Evolutionary conservation across 2,888 invertebrate genomes (phyloP).

Genomic region (Aromia moschata): DNA sequence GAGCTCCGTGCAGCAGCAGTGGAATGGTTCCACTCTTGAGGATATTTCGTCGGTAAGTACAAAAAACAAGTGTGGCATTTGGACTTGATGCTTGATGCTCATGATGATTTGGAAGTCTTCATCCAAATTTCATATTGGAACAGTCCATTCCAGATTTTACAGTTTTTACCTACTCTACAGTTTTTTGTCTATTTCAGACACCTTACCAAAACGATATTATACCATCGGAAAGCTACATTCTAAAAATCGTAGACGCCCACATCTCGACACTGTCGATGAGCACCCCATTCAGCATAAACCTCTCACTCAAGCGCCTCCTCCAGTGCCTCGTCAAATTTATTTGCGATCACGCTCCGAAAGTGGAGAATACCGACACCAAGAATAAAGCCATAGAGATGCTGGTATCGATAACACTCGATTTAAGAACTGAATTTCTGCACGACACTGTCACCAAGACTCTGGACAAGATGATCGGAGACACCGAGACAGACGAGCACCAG

Average conservation of each 20-base stretch:
- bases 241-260: slow-evolving; percentile 77
- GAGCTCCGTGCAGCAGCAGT: slow-evolving; percentile 69
- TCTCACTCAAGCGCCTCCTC: slow-evolving; percentile 72
- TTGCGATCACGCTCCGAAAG: slow-evolving; percentile 69
- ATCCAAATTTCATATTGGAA: too few species aligned
- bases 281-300: slow-evolving; percentile 68
- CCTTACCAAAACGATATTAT: slow-evolving; percentile 80
- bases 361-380: slow-evolving; percentile 72
- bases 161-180: neutral
- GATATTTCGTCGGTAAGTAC: slow-evolving; percentile 69
- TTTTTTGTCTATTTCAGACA: slow-evolving; percentile 63
- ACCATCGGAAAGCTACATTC: slow-evolving; percentile 83
- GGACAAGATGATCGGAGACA: slow-evolving; percentile 71
- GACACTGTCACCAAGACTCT: slow-evolving; percentile 71
- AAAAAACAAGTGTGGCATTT: too few species aligned
- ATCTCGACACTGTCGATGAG: slow-evolving; percentile 72
- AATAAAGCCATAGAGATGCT: slow-evolving; percentile 74
- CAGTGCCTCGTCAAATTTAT: slow-evolving; percentile 73
- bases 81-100: too few species aligned
- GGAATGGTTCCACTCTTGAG: slow-evolving; percentile 67
- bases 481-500: slow-evolving; percentile 73
- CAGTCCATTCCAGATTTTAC: too few species aligned
- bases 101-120: too few species aligned
- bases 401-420: slow-evolving; percentile 80
- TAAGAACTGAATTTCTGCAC: slow-evolving; percentile 77